phyloP scores from a whole-genome alignment of 2,888 invertebrate genomes.

The Charanyca ferruginea region DNA sequence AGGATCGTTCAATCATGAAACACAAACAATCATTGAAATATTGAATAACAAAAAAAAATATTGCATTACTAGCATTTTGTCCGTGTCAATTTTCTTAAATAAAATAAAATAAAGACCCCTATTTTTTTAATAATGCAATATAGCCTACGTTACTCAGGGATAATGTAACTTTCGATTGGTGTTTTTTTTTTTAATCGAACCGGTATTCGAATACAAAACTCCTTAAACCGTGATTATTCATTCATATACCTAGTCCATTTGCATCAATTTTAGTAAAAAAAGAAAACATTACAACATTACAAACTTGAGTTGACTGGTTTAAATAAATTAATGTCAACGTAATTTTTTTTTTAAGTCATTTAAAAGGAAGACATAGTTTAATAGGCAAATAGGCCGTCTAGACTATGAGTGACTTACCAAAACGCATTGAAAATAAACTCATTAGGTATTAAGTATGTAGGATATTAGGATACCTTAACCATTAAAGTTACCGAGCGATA shows the following conservation, averaged over 20 bases:
- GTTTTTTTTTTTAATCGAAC: too few relatives aligned
- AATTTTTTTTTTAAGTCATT: too few relatives aligned
- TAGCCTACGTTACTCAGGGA: too few relatives aligned
- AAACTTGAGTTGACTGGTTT: not conserved
- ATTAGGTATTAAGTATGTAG: not conserved
- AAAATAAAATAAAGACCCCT: too few relatives aligned
- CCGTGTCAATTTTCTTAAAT: too few relatives aligned
- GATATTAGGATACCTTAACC: constrained; percentile 1
- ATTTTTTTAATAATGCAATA: too few relatives aligned
- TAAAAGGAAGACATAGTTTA: not conserved
- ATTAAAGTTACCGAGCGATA: constrained; percentile 9
- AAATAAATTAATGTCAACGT: too few relatives aligned
- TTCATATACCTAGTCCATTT: constrained; percentile 12
- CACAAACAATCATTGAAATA: constrained; percentile 4
- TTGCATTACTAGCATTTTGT: too few relatives aligned
- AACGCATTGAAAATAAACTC: constrained; percentile 1
- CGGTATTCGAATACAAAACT: not conserved
- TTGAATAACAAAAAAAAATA: too few relatives aligned
- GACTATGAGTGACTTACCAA: not conserved
- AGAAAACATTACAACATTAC: not conserved
- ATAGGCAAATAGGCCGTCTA: not conserved
- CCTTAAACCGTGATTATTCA: not conserved
- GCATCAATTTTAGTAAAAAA: not conserved
- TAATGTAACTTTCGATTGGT: too few relatives aligned
- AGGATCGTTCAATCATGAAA: constrained; percentile 38